Conservation (phyloP, 2,888 invertebrate species). For the Atrina japonica region DNA sequence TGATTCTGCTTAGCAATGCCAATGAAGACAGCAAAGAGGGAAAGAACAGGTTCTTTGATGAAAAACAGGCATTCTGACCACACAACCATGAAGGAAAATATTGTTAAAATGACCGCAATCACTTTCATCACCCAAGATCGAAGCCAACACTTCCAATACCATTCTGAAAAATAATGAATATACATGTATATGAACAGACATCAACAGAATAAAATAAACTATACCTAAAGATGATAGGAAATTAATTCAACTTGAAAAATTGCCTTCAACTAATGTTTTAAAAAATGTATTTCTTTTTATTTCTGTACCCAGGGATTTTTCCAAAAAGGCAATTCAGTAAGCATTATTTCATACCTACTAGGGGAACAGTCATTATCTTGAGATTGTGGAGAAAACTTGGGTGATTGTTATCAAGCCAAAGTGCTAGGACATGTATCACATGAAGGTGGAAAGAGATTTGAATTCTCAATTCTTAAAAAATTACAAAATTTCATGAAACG, state of each 20-base stretch:
- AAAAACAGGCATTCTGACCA: constrained; percentile 99
- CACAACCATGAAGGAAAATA: constrained; percentile 94
- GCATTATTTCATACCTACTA: too few relatives aligned
- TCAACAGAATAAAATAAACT: constrained; percentile 21
- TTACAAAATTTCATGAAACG: too few relatives aligned
- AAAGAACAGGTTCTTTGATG: constrained; percentile 93
- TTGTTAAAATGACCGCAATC: constrained; percentile 84
- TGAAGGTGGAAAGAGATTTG: too few relatives aligned
- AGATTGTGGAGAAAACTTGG: too few relatives aligned
- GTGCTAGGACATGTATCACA: too few relatives aligned
- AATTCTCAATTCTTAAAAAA: too few relatives aligned
- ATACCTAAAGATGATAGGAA: too few relatives aligned
- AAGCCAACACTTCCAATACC: constrained; percentile 97
- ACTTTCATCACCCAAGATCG: constrained; percentile 89
- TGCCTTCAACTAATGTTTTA: background rate
- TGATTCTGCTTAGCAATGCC: constrained; percentile 90
- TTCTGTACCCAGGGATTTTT: too few relatives aligned
- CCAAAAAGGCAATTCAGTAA: too few relatives aligned
- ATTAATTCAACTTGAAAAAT: background rate
- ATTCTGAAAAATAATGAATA: constrained; percentile 91
- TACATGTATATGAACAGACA: too few relatives aligned
- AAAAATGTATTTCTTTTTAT: background rate
- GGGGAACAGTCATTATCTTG: too few relatives aligned
- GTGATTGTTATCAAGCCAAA: too few relatives aligned
- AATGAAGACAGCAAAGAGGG: constrained; percentile 97